Percentiles rank a stretch among this genome's conserved stretches.
These are phyloP conservation scores for Heterodera schachtii DNA, from an alignment of 1,140 invertebrate genomes.

Conservation along the genomic window DNA sequence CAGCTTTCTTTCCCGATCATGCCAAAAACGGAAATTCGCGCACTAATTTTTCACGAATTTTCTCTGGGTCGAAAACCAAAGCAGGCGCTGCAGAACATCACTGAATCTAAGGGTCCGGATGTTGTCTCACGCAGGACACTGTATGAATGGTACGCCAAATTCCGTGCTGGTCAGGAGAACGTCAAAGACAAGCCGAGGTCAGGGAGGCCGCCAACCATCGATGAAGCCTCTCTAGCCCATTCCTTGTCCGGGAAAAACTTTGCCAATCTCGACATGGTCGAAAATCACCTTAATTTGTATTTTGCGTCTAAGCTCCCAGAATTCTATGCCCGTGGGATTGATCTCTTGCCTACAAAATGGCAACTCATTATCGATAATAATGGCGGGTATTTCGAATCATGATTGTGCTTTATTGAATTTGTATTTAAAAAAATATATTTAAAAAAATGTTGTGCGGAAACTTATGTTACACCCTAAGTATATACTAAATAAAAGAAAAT, in stretches of 20 bases:
- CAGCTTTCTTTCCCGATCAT: not conserved
- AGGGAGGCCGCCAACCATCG: constrained; percentile 10
- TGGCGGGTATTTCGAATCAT: constrained; percentile 22
- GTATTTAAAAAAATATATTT: constrained; percentile 25
- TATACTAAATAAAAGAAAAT: no score
- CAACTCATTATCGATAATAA: constrained; percentile 26
- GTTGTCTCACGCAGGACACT: constrained; percentile 2
- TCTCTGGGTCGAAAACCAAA: constrained; percentile 9
- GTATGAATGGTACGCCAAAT: constrained; percentile 13
- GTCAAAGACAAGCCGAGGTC: not conserved
- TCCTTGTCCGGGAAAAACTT: constrained; percentile 17
- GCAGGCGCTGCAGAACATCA: constrained; percentile 5
- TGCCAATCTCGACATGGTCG: constrained; percentile 9
- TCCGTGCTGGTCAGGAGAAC: constrained; percentile 8
- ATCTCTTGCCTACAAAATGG: constrained; percentile 20
- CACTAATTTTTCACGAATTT: constrained; percentile 11
- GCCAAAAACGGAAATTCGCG: constrained; percentile 11
- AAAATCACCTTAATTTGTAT: constrained; percentile 25
- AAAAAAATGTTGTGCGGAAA: not conserved
- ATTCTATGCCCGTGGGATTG: constrained; percentile 19
- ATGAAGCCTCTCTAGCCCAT: constrained; percentile 1
- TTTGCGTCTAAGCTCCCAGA: constrained; percentile 16
- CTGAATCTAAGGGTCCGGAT: constrained; percentile 16
- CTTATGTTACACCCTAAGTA: constrained; percentile 22
- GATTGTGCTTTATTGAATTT: constrained; percentile 15